Conservation (phyloP, 2,888 invertebrate genomes). For the Xanthorhoe spadicearia region DNA sequence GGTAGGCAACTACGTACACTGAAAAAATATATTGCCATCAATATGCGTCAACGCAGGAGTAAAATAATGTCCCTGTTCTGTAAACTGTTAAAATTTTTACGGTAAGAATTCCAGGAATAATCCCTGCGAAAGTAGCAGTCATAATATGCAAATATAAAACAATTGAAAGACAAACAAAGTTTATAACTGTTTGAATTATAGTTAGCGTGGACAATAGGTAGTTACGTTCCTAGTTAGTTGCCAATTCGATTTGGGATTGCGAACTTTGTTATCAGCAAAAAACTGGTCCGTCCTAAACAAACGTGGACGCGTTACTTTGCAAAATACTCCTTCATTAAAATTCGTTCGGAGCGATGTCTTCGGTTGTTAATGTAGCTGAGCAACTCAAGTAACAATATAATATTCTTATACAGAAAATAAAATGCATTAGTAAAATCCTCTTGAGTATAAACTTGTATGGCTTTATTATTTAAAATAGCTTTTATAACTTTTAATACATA, state of each 20-base stretch:
- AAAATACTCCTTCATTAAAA: conserved; percentile 61
- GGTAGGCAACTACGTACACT: too few species aligned
- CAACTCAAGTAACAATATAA: conserved; percentile 6
- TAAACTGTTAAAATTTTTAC: too few species aligned
- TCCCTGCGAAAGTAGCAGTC: too few species aligned
- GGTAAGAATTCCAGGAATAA: too few species aligned
- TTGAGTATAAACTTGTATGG: too few species aligned
- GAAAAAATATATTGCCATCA: too few species aligned
- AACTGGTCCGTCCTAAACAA: conserved; percentile 59
- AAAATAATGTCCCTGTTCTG: too few species aligned
- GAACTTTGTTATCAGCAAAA: conserved; percentile 51
- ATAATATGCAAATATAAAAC: background rate
- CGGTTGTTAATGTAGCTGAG: conserved; percentile 10
- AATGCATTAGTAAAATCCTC: background rate
- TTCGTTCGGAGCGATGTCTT: conserved; percentile 44
- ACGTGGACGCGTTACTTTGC: conserved; percentile 55
- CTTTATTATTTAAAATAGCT: too few species aligned
- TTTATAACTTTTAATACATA: too few species aligned
- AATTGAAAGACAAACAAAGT: conserved; percentile 2
- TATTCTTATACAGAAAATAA: too few species aligned
- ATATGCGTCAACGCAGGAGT: too few species aligned
- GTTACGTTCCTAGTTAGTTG: conserved; percentile 6
- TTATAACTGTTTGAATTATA: background rate
- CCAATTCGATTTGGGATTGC: conserved; percentile 22
- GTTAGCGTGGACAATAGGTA: background rate